phyloP scores from a whole-genome alignment of 2,888 invertebrate genomes.

The Drosophila cognata region DNA sequence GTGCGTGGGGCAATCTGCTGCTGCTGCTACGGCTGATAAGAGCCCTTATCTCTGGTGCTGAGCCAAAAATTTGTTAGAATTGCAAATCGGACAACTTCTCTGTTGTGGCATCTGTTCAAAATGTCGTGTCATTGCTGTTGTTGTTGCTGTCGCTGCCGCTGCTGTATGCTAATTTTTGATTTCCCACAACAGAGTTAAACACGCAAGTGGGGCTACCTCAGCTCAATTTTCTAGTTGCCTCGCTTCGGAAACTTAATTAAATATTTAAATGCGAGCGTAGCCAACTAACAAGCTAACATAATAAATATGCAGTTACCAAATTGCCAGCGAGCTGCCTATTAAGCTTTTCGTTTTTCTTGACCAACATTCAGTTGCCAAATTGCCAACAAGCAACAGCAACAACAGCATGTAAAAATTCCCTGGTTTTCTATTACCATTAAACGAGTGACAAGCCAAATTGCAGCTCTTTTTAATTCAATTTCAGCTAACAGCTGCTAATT shows the following conservation, averaged over 20 bases:
- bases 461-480: conserved; percentile 19
- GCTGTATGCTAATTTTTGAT: conserved; percentile 46
- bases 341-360: conserved; percentile 46
- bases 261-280: conserved; percentile 59
- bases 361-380: conserved; percentile 55
- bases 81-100: conserved; percentile 10
- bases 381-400: conserved; percentile 31
- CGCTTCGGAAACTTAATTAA: conserved; percentile 50
- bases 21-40: conserved; percentile 25
- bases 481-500: conserved; percentile 36
- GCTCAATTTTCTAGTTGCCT: conserved; percentile 20
- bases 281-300: conserved; percentile 9
- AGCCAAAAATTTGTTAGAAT: conserved; percentile 12
- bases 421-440: conserved; percentile 24
- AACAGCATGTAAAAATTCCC: conserved; percentile 18
- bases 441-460: conserved; percentile 18
- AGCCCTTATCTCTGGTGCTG: conserved; percentile 23
- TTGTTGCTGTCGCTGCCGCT: background rate
- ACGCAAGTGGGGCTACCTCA: conserved; percentile 21
- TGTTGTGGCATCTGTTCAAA: conserved; percentile 43
- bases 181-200: conserved; percentile 30
- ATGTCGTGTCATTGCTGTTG: background rate
- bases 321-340: conserved; percentile 45
- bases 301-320: conserved; percentile 38
- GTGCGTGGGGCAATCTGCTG: background rate